Evolutionary conservation across 2,797 vertebrate genomes (phyloP).

Genomic region (Chanos chanos): DNA sequence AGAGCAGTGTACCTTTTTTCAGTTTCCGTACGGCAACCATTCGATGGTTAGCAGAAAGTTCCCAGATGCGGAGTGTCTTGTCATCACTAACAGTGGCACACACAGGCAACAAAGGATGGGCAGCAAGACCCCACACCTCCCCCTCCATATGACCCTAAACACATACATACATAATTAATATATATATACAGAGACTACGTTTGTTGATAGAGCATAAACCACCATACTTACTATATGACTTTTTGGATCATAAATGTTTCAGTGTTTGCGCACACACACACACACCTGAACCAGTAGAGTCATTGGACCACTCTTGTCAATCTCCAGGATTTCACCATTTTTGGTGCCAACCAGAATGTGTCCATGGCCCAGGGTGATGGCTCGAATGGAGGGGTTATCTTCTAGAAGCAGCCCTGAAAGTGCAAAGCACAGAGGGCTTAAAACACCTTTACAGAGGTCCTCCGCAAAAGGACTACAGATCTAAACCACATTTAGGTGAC

Average conservation of each 20-base stretch:
- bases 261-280: not conserved
- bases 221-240: too few species aligned
- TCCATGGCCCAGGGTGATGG: constrained; percentile 89
- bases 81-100: constrained; percentile 97
- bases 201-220: too few species aligned
- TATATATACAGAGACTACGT: not conserved
- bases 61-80: constrained; percentile 94
- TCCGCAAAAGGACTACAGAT: too few species aligned
- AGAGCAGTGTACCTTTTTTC: constrained; percentile 82
- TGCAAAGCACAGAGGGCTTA: too few species aligned
- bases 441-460: too few species aligned
- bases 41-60: constrained; percentile 90
- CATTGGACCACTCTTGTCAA: constrained; percentile 92
- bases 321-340: constrained; percentile 93
- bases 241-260: constrained; percentile 11
- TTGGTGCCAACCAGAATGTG: constrained; percentile 93
- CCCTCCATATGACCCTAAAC: constrained; percentile 94
- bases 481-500: too few species aligned
- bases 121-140: constrained; percentile 93
- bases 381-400: constrained; percentile 94
- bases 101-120: constrained; percentile 89
- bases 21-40: constrained; percentile 97
- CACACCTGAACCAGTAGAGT: constrained; percentile 85
- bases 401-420: constrained; percentile 87
- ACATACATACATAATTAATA: constrained; percentile 10